These are phyloP conservation scores for Holotrichia oblita DNA, from an alignment of 1,140 invertebrate species.

Conservation along the genomic window DNA sequence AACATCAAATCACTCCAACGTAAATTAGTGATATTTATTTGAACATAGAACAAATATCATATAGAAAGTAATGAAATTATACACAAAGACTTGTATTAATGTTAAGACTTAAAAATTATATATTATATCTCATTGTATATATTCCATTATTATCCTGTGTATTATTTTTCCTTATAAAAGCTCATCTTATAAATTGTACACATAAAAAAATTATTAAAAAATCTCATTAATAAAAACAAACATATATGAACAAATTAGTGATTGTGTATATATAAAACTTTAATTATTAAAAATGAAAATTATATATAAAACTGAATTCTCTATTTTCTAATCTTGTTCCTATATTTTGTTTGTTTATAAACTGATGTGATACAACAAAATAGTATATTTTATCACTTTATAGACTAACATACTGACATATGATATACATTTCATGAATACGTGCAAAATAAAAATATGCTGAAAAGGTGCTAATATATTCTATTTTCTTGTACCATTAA, in stretches of 20 bases:
- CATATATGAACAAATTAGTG: conserved; percentile 34
- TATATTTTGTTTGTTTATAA: conserved; percentile 29
- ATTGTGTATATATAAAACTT: conserved; percentile 21
- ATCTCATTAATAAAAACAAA: conserved; percentile 16
- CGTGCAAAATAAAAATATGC: not conserved
- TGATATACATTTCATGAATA: not conserved
- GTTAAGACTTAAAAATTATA: conserved; percentile 27
- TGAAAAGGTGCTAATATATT: conserved; percentile 22
- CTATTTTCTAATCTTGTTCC: conserved; percentile 38
- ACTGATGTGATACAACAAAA: conserved; percentile 20
- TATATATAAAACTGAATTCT: conserved; percentile 31
- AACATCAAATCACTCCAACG: not conserved
- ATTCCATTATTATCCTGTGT: conserved; percentile 33
- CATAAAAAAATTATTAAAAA: conserved; percentile 23
- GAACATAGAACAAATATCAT: conserved; percentile 1
- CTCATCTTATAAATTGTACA: conserved; percentile 24
- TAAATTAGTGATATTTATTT: conserved; percentile 30
- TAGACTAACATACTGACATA: not conserved
- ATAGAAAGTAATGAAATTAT: conserved; percentile 13
- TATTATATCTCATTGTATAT: conserved; percentile 35
- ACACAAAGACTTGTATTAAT: conserved; percentile 39
- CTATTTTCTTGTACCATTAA: conserved; percentile 35
- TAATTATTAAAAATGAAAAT: conserved; percentile 21
- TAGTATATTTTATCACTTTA: conserved; percentile 31
- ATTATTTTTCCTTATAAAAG: conserved; percentile 31